Evolutionary conservation across 2,888 invertebrate species (phyloP), one percentile per base, ranked within the genome.

Genomic region (Mythimna pallens): DNA sequence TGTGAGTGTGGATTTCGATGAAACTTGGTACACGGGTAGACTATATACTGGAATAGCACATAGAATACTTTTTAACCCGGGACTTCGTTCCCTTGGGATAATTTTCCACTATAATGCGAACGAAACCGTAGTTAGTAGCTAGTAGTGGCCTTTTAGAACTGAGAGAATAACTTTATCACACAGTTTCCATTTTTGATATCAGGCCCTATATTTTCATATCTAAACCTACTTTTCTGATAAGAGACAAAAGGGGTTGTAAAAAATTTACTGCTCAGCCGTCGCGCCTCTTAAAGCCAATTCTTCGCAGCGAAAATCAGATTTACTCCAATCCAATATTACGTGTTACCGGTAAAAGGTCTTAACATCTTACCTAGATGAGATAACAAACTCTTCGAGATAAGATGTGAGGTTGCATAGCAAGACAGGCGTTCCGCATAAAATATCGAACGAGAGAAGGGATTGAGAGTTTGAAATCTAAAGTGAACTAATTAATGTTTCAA

Each of bases 241-340:
- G 30, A 65, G 36, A 52, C 25, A 54, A 59, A 54, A 59, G 7
- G 17, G n/a, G n/a, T 36, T 57, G 71, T 80, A 72, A 79, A 82
- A 69, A 54, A 67, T 81, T 64, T 47, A 78, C 65, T 20, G 7
- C 67, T 8, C 10, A 70, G 12, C 57, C 73, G 34, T 36, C 14
- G 3, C 20, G n/a, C 43, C 66, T 69, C 69, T 78, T 66, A 66
- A 10, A 74, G 64, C 54, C 82, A 68, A 69, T 82, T 63, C 34
- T 8, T 62, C 22, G 8, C 30, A 12, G 58, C 68, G 68, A 40
- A 82, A 81, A 82, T 80, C 72, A 58, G 69, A 78, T 82, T 78
- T 65, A 0, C 66, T 58, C 14, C 34, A 55, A 77, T 75, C 50
- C 61, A 75, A 75, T 79, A 79, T 74, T 40, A 8, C 58, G 50